phyloP scores from a whole-genome alignment of 2,888 invertebrate genomes.

The Drosophila macrospina region DNA sequence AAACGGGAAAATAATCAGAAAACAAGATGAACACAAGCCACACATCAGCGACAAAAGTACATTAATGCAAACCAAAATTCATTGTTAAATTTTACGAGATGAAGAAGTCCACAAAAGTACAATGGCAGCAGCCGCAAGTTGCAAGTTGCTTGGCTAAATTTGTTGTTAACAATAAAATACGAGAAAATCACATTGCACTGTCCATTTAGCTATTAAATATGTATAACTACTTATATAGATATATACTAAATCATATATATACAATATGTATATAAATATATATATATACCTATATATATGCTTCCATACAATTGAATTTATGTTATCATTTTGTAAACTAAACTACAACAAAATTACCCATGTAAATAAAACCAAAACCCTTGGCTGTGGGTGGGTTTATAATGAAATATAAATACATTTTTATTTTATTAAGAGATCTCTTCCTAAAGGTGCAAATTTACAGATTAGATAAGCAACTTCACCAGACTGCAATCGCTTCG shows the following conservation, averaged over 20 bases:
- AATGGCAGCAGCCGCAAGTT: constrained; percentile 21
- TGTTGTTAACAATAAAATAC: constrained; percentile 49
- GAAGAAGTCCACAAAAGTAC: constrained; percentile 27
- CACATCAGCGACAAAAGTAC: constrained; percentile 1
- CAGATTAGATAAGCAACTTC: constrained; percentile 53
- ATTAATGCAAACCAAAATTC: constrained; percentile 55
- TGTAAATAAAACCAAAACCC: constrained; percentile 69
- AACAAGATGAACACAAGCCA: constrained; percentile 2
- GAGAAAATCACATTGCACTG: constrained; percentile 38
- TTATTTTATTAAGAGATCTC: constrained; percentile 9
- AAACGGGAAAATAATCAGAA: neutral
- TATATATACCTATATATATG: constrained; percentile 33
- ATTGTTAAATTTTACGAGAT: constrained; percentile 53
- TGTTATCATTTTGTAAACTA: constrained; percentile 62
- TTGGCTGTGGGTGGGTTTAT: constrained; percentile 65
- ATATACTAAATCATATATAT: constrained; percentile 38
- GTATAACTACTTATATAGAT: constrained; percentile 33
- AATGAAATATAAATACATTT: constrained; percentile 25
- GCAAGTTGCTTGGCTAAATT: constrained; percentile 39
- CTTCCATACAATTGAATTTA: constrained; percentile 68
- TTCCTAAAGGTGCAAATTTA: constrained; percentile 7
- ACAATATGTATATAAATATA: constrained; percentile 47
- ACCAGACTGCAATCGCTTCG: constrained; percentile 5
- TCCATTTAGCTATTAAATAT: constrained; percentile 49
- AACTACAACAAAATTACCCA: constrained; percentile 59